A percentile compares a stretch with the other conserved stretches of the same genome.
Conservation (phyloP, 2,888 invertebrate species). For the Xanthia icteritia region DNA sequence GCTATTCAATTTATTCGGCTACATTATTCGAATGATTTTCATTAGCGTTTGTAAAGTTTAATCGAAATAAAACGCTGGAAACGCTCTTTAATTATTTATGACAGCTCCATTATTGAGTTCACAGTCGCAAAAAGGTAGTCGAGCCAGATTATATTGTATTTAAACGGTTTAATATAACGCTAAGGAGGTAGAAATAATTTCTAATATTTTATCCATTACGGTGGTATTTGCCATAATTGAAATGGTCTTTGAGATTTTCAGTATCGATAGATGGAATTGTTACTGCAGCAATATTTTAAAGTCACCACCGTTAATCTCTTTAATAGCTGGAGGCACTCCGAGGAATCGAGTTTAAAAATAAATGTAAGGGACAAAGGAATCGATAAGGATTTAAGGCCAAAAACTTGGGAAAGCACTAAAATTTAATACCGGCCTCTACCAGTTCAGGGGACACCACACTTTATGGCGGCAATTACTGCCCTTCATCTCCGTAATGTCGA, state of each 20-base stretch:
- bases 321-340: conserved; percentile 77
- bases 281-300: conserved; percentile 62
- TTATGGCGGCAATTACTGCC: conserved; percentile 88
- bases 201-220: conserved; percentile 26
- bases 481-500: conserved; percentile 85
- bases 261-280: conserved; percentile 48
- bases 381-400: conserved; percentile 81
- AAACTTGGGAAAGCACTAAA: conserved; percentile 85
- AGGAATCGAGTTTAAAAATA: conserved; percentile 80
- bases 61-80: conserved; percentile 58
- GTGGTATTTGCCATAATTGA: conserved; percentile 20
- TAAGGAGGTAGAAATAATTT: conserved; percentile 30
- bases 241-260: conserved; percentile 18
- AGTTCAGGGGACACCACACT: conserved; percentile 85
- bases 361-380: conserved; percentile 78
- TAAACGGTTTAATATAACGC: conserved; percentile 31
- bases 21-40: conserved; percentile 58
- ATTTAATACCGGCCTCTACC: conserved; percentile 84
- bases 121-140: conserved; percentile 47
- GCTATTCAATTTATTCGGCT: conserved; percentile 55
- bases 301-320: conserved; percentile 76
- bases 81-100: conserved; percentile 62
- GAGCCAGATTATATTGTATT: conserved; percentile 40
- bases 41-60: conserved; percentile 58
- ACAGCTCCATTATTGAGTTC: conserved; percentile 57